Conservation (phyloP, 2,797 vertebrate genomes). For the Martes flavigula region DNA sequence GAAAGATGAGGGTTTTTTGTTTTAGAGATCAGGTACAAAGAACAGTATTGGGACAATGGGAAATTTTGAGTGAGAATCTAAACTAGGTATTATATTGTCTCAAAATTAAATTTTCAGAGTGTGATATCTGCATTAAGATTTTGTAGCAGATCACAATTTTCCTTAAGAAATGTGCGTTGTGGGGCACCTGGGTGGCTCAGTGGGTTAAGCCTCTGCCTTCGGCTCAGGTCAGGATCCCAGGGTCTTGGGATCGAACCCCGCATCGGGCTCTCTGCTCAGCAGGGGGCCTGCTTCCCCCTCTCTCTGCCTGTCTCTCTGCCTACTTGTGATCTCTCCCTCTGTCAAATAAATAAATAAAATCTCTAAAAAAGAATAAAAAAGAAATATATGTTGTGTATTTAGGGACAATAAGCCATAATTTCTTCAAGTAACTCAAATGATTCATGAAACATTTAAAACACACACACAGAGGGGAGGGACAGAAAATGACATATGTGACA, state of each 20-base stretch:
- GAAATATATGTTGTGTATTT: neutral
- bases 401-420: neutral
- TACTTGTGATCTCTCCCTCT: too few species aligned
- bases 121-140: neutral
- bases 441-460: neutral
- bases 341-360: too few species aligned
- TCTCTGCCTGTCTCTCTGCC: too few species aligned
- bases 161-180: neutral
- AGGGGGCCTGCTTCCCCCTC: too few species aligned
- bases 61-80: neutral
- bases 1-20: neutral
- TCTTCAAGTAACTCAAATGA: neutral
- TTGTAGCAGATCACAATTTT: neutral
- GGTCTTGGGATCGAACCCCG: too few species aligned
- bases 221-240: too few species aligned
- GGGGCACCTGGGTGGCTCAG: too few species aligned
- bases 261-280: too few species aligned
- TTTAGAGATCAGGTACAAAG: neutral
- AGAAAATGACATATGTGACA: neutral
- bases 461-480: neutral
- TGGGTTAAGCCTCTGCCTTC: too few species aligned
- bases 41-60: neutral
- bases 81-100: neutral
- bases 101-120: neutral
- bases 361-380: neutral